Evolutionary conservation across 1,140 invertebrate species (phyloP).

Genomic region (Meloidogyne hapla): DNA sequence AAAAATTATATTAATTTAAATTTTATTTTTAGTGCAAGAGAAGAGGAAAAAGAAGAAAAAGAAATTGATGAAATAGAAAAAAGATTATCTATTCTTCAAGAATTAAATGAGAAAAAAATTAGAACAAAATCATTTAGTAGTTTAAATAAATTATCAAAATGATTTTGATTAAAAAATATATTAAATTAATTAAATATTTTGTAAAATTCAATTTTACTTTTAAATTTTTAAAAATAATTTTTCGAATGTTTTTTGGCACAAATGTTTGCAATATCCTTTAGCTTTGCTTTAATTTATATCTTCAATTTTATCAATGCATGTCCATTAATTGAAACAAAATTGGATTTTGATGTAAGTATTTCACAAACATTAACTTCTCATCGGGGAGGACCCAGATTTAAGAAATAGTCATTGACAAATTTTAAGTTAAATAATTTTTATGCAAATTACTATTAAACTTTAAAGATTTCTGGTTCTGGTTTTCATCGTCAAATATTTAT

Average conservation of each 20-base stretch:
- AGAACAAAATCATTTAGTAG: slow-evolving; percentile 1
- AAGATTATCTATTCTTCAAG: slow-evolving; percentile 3
- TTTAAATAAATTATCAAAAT: neutral
- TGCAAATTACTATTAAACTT: neutral
- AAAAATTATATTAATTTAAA: neutral
- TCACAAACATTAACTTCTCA: too few relatives aligned
- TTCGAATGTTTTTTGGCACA: too few relatives aligned
- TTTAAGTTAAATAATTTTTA: neutral
- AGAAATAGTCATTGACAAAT: too few relatives aligned
- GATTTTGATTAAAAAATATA: neutral
- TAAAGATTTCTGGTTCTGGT: neutral
- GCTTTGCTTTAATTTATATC: neutral
- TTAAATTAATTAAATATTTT: too few relatives aligned
- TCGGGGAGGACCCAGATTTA: too few relatives aligned
- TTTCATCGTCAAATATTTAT: slow-evolving; percentile 8
- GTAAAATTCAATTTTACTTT: too few relatives aligned
- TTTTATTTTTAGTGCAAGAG: neutral
- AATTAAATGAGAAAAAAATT: slow-evolving; percentile 1
- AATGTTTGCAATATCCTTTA: neutral
- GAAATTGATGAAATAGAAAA: neutral
- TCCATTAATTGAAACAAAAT: neutral
- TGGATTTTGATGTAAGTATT: slow-evolving; percentile 5
- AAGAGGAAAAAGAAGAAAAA: neutral
- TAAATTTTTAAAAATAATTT: too few relatives aligned
- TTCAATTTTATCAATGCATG: slow-evolving; percentile 7